These are phyloP conservation scores for Pterostichus madidus DNA, from an alignment of 2,888 invertebrate genomes.

Conservation along the genomic window DNA sequence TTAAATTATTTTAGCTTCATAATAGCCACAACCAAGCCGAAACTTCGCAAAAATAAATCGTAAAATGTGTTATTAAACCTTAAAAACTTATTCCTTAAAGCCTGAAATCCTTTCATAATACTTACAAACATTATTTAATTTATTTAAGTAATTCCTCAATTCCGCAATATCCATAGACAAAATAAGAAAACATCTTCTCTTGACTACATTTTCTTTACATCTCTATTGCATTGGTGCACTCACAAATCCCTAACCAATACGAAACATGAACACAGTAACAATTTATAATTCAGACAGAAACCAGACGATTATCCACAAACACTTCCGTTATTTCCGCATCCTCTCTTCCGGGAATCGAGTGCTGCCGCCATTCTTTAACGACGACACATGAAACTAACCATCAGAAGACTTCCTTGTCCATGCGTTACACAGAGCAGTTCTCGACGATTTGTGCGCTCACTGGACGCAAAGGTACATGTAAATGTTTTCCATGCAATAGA, in stretches of 20 bases:
- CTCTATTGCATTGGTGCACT: slow-evolving; percentile 9
- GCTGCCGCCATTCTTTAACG: slow-evolving; percentile 38
- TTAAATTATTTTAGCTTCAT: too few species aligned
- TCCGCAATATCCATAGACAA: background rate
- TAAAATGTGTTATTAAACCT: too few species aligned
- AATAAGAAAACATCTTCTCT: background rate
- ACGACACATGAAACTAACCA: slow-evolving; percentile 45
- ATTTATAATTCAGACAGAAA: slow-evolving; percentile 44
- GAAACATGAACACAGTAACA: slow-evolving; percentile 4
- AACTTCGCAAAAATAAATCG: too few species aligned
- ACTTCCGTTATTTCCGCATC: slow-evolving; percentile 48
- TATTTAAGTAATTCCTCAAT: too few species aligned
- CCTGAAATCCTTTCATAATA: too few species aligned
- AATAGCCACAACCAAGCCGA: too few species aligned
- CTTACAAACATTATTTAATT: background rate
- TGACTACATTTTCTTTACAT: slow-evolving; percentile 12
- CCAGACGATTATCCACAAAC: slow-evolving; percentile 44
- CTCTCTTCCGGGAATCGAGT: slow-evolving; percentile 26
- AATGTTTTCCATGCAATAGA: slow-evolving; percentile 57
- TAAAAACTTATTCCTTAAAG: too few species aligned
- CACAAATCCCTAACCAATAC: background rate
- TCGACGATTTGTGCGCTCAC: slow-evolving; percentile 30
- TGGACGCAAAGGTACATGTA: slow-evolving; percentile 38
- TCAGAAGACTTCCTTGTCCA: slow-evolving; percentile 3
- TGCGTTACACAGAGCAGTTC: background rate